Evolutionary conservation across 2,888 invertebrate species (phyloP), one percentile per base, ranked within the genome.

Genomic region (Choreutis nemorana): DNA sequence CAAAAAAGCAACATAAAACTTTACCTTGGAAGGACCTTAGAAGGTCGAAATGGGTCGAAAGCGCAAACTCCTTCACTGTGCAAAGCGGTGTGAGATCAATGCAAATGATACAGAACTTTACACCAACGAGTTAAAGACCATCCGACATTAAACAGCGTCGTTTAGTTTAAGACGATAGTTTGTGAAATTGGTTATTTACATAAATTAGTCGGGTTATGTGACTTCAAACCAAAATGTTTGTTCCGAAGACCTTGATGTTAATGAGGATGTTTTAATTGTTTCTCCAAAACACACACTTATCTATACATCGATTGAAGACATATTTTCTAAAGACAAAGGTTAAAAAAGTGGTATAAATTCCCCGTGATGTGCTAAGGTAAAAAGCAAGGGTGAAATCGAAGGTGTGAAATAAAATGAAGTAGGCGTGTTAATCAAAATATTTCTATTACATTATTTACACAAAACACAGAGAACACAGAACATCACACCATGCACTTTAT

Each of bases 401-500:
- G 67, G 67, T 58, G 60, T 62, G 50, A 57, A 53, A 61, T 53
- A 45, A 60, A 78, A 77, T 75, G 68, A 75, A 75, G 73, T 68
- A 63, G 75, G 70, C 71, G 75, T 64, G 63, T 67, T 68, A 70
- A 71, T 71, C 58, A 68, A 60, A 72, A 67, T 66, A 61, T 57
- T 57, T 70, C 62, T 77, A 71, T 75, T 60, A 62, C 65, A 73
- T 70, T 78, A 73, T 75, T 73, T 75, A 79, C 72, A 79, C n/a
- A 34, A 64, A 55, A 67, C 58, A 64, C 58, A 57, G 41, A 55
- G 49, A 48, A 53, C 59, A 68, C 55, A 67, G 61, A 72, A 71
- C 61, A 73, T 67, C 73, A 73, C 75, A 71, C 73, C 79, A 79
- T 81, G 80, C 79, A 81, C 75, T 75, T 71, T 73, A n/a, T n/a